These are phyloP conservation scores for Rhinolophus ferrumequinum DNA, from an alignment of 2,113 vertebrate genomes.

Conservation along the genomic window DNA sequence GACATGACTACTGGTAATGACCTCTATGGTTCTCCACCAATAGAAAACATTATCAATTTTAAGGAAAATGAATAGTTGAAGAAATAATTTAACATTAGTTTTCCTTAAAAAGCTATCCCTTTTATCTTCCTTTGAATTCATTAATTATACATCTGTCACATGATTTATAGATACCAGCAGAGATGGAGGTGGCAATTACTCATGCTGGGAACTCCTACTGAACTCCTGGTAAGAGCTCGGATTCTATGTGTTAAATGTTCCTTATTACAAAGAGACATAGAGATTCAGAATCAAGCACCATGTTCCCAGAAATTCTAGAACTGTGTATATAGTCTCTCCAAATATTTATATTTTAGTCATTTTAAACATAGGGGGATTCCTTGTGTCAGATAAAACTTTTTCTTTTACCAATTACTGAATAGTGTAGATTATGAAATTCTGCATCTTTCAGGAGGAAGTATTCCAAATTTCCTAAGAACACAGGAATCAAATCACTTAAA, in stretches of 20 bases:
- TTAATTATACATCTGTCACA: conserved; percentile 74
- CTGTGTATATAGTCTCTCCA: not conserved
- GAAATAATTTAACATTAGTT: conserved; percentile 73
- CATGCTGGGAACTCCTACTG: conserved; percentile 37
- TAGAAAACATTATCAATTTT: conserved; percentile 59
- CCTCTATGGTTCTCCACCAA: not conserved
- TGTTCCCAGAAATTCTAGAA: not conserved
- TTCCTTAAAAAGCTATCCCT: conserved; percentile 72
- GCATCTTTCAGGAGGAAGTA: conserved; percentile 34
- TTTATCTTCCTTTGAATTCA: conserved; percentile 76
- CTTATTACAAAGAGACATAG: not conserved
- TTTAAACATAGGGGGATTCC: conserved; percentile 19
- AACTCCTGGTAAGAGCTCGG: not conserved
- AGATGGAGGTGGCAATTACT: conserved; percentile 63
- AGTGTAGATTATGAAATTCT: conserved; percentile 30
- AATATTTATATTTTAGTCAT: conserved; percentile 9
- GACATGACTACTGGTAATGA: not conserved
- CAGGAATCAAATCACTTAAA: conserved; percentile 70
- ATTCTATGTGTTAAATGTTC: conserved; percentile 14
- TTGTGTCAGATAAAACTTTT: not conserved
- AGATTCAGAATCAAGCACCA: not conserved
- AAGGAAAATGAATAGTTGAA: conserved; percentile 64
- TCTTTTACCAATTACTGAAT: not conserved
- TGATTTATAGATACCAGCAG: conserved; percentile 78
- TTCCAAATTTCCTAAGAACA: conserved; percentile 58